Conservation (phyloP, 2,797 vertebrate genomes). For the Myotis findleyi region DNA sequence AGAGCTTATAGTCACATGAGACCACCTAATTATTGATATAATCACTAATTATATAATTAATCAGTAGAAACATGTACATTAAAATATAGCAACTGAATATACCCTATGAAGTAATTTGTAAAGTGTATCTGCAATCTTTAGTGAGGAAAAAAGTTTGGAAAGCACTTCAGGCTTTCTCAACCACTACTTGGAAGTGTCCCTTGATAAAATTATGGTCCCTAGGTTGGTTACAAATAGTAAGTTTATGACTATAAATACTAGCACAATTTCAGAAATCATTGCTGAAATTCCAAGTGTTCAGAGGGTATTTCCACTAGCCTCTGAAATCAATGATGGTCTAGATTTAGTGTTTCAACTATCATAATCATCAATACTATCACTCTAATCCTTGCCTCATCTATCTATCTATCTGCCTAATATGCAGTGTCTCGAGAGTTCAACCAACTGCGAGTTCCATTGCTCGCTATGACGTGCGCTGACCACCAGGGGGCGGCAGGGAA, state of each 20-base stretch:
- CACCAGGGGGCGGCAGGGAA: too few species aligned
- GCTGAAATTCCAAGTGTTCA: conserved; percentile 30
- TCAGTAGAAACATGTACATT: conserved; percentile 15
- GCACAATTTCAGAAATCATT: conserved; percentile 29
- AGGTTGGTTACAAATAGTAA: neutral
- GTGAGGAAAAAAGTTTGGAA: neutral
- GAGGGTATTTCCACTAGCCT: neutral
- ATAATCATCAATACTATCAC: neutral
- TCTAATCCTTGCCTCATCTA: neutral
- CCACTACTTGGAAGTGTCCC: neutral
- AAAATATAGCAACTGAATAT: neutral
- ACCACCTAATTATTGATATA: neutral
- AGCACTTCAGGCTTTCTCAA: neutral
- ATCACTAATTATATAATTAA: neutral
- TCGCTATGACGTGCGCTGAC: too few species aligned
- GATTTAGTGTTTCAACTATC: neutral
- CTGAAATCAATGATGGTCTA: neutral
- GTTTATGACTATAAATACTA: conserved; percentile 13
- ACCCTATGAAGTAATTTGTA: neutral
- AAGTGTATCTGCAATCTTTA: neutral
- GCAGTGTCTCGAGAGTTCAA: too few species aligned
- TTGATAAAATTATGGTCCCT: neutral
- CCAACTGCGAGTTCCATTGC: too few species aligned
- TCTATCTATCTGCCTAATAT: too few species aligned
- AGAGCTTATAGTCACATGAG: neutral